Conservation (phyloP, 37 sponge, comb jelly and placozoan genomes). For the Eunapius fragilis region DNA sequence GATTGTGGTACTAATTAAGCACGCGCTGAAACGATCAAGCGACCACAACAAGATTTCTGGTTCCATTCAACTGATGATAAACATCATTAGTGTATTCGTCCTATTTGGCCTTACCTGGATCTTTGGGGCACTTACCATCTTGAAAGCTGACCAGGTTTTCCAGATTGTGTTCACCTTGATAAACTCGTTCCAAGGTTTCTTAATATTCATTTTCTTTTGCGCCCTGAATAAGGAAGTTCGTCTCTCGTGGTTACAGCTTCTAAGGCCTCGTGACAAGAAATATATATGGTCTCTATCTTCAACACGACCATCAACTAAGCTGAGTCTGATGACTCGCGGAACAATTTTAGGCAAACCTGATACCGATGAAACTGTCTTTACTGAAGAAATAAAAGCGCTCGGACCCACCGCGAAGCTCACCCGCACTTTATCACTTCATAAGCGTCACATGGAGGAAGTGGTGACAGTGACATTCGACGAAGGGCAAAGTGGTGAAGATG, state of each 20-base stretch:
- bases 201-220: slow-evolving; percentile 41
- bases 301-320: no score
- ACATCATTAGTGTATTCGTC: neutral
- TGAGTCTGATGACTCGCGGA: no score
- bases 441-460: neutral
- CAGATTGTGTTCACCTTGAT: slow-evolving; percentile 31
- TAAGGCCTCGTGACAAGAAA: no score
- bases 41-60: neutral
- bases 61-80: neutral
- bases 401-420: neutral
- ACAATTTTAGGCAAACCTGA: no score
- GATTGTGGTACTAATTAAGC: slow-evolving; percentile 23
- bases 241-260: neutral
- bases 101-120: slow-evolving; percentile 48
- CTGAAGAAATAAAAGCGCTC: neutral
- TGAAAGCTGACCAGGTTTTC: neutral
- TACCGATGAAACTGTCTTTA: neutral
- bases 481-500: no score
- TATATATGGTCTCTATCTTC: no score
- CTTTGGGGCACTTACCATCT: slow-evolving; percentile 39
- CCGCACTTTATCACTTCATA: neutral
- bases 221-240: slow-evolving; percentile 1
- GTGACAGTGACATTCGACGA: no score
- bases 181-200: slow-evolving; percentile 46
- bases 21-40: neutral